phyloP scores from a whole-genome alignment of 2,888 invertebrate genomes.

The Drosophila conformis region DNA sequence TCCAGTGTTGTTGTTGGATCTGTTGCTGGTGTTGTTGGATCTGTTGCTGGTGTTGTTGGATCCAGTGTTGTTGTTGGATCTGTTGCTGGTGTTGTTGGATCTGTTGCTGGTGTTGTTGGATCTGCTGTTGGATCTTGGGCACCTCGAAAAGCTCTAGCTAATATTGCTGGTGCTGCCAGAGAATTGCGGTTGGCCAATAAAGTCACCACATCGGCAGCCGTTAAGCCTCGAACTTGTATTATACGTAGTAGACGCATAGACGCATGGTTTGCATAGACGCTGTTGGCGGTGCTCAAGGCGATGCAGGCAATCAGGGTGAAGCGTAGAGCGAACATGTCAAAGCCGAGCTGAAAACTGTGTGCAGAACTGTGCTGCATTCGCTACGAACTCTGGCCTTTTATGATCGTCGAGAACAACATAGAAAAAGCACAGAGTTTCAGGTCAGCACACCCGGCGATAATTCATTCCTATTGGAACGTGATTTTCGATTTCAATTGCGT shows the following conservation, averaged over 20 bases:
- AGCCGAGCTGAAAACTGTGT: background rate
- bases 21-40: background rate
- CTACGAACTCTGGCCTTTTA: slow-evolving; percentile 3
- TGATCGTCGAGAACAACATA: background rate
- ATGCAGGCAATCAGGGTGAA: slow-evolving; percentile 4
- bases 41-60: too few relatives aligned
- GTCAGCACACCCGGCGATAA: background rate
- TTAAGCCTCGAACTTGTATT: too few relatives aligned
- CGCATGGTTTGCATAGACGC: background rate
- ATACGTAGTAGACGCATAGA: background rate
- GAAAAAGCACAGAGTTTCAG: background rate
- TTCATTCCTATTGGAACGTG: slow-evolving; percentile 12
- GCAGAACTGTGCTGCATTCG: background rate
- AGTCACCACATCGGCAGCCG: background rate
- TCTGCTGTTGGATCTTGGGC: too few relatives aligned
- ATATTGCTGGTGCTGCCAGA: background rate
- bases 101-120: background rate
- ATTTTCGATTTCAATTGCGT: background rate
- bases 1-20: background rate
- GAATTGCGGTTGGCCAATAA: background rate
- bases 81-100: too few relatives aligned
- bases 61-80: too few relatives aligned
- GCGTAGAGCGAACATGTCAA: slow-evolving; percentile 16
- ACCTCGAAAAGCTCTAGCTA: background rate
- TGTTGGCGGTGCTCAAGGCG: background rate